These are phyloP conservation scores for Calameuta filiformis DNA, from an alignment of 2,888 invertebrate species.

Conservation along the genomic window DNA sequence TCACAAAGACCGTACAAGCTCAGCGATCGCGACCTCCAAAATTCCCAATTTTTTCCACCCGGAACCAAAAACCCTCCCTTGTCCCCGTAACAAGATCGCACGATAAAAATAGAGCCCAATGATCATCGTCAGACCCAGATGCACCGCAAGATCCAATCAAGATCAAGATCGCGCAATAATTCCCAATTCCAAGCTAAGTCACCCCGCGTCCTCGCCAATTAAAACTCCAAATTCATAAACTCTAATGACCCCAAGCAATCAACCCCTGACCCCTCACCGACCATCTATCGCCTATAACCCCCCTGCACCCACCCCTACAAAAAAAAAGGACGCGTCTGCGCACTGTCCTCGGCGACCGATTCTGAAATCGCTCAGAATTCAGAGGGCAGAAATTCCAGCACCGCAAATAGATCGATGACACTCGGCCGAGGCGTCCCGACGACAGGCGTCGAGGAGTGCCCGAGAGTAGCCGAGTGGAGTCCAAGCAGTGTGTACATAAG, in stretches of 20 bases:
- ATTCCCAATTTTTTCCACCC: fast-evolving
- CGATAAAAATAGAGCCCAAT: neutral
- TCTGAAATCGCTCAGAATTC: conserved; percentile 15
- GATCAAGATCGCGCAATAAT: neutral
- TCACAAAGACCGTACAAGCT: neutral
- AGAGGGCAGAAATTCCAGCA: conserved; percentile 63
- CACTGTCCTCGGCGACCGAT: neutral
- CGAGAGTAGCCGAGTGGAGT: neutral
- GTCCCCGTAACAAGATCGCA: neutral
- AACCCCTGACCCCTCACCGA: too few relatives aligned
- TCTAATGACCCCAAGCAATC: too few relatives aligned
- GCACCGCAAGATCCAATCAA: neutral
- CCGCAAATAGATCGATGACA: conserved; percentile 66
- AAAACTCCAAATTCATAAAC: too few relatives aligned
- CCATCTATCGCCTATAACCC: too few relatives aligned
- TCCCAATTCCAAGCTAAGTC: neutral
- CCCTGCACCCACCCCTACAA: neutral
- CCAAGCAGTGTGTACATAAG: neutral
- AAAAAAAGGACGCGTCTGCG: neutral
- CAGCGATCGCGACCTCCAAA: neutral
- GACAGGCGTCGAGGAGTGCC: conserved; percentile 6
- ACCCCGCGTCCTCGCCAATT: too few relatives aligned
- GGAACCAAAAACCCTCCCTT: neutral
- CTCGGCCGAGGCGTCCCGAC: conserved; percentile 56
- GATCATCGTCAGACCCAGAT: neutral